These are phyloP conservation scores for Drosophila ezoana DNA, from an alignment of 2,888 invertebrate genomes.

Conservation along the genomic window DNA sequence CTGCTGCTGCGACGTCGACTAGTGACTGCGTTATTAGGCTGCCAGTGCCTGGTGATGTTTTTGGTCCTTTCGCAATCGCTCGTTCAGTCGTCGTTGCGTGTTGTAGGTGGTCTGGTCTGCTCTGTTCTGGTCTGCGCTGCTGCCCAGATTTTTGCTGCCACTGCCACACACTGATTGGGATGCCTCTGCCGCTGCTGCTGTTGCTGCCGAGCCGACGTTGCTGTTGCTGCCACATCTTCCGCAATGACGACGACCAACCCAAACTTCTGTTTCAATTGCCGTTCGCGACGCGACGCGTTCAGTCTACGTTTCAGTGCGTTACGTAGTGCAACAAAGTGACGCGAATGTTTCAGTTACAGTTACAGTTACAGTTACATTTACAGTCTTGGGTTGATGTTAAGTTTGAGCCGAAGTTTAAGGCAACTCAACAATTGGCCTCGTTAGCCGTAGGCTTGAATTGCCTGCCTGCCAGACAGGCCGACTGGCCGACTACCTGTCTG, in stretches of 20 bases:
- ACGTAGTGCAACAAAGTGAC: conserved; percentile 61
- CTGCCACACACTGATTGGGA: conserved; percentile 32
- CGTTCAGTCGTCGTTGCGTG: conserved; percentile 83
- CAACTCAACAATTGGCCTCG: conserved; percentile 46
- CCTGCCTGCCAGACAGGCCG: conserved; percentile 2
- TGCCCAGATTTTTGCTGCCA: conserved; percentile 37
- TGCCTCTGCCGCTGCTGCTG: conserved; percentile 42
- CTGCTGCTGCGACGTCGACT: conserved; percentile 47
- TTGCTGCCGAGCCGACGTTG: conserved; percentile 14
- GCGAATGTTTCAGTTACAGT: conserved; percentile 26
- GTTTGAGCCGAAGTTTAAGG: conserved; percentile 23
- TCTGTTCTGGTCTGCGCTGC: conserved; percentile 49
- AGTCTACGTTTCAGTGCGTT: conserved; percentile 64
- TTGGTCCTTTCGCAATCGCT: conserved; percentile 75
- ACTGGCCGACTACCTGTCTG: conserved; percentile 5
- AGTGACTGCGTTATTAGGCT: conserved; percentile 35
- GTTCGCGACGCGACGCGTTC: conserved; percentile 62
- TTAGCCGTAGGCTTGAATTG: conserved; percentile 34
- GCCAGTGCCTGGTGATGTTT: conserved; percentile 64
- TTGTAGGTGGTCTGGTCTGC: conserved; percentile 82
- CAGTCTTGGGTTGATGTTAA: conserved; percentile 10
- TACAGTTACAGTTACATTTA: conserved; percentile 8
- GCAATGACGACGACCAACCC: conserved; percentile 45
- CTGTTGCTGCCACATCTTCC: conserved; percentile 22
- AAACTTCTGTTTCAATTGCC: conserved; percentile 50